Conservation (phyloP, 2,797 vertebrate species). For the Monodelphis domestica region DNA sequence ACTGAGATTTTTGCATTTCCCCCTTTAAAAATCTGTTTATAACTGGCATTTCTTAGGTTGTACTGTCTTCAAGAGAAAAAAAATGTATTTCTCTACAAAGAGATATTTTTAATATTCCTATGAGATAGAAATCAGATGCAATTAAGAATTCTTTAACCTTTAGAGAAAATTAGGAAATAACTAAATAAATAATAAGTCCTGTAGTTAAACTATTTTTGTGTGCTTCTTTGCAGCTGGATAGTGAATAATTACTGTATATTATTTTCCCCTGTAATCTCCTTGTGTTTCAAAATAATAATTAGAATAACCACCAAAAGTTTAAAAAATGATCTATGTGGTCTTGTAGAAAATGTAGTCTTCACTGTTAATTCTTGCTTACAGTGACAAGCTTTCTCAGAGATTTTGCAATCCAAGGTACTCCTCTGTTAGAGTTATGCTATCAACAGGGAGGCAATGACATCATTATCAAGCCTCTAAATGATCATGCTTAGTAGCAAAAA, state of each 20-base stretch:
- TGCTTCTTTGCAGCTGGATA: background rate
- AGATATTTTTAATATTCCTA: conserved; percentile 9
- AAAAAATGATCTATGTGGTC: conserved; percentile 3
- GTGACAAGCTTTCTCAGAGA: conserved; percentile 49
- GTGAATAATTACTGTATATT: background rate
- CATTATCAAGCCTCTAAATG: conserved; percentile 49
- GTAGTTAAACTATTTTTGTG: conserved; percentile 11
- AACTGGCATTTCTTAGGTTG: conserved; percentile 15
- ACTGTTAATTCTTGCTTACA: background rate
- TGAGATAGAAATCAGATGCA: conserved; percentile 16
- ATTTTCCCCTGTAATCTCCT: background rate
- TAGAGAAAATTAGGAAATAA: background rate
- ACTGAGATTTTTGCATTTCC: conserved; percentile 35
- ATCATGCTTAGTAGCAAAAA: conserved; percentile 61
- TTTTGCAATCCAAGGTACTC: background rate
- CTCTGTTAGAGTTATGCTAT: background rate
- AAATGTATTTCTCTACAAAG: conserved; percentile 36
- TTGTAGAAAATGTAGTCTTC: background rate
- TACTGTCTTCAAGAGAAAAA: conserved; percentile 25
- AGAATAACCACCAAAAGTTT: background rate
- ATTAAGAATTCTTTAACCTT: conserved; percentile 39
- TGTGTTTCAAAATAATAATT: background rate
- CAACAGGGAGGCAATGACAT: background rate
- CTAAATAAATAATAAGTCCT: background rate
- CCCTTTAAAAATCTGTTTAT: conserved; percentile 49